A percentile compares a stretch with the other conserved stretches of the same genome.
Conservation (phyloP, 2,888 invertebrate genomes). For the Mimachlamys varia region DNA sequence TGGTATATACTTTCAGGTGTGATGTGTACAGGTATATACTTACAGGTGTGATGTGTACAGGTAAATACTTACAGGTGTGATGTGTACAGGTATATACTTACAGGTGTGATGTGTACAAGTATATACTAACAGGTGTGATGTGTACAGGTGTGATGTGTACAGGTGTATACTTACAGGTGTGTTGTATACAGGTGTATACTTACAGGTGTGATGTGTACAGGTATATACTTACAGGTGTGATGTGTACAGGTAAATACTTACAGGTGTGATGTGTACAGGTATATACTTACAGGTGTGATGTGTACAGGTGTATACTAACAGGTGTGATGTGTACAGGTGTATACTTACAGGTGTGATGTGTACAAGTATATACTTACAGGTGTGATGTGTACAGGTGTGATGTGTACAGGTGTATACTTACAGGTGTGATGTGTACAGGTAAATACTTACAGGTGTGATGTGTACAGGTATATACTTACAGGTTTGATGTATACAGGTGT, state of each 20-base stretch:
- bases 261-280: no score
- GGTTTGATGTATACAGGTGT: no score
- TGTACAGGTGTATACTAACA: no score
- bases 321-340: constrained; percentile 16
- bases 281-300: no score
- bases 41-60: constrained; percentile 9
- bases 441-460: not conserved
- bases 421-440: constrained; percentile 2
- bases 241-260: not conserved
- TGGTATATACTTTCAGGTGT: not conserved
- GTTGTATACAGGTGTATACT: not conserved
- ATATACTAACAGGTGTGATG: not conserved
- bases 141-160: not conserved
- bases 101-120: not conserved
- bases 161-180: not conserved
- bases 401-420: not conserved
- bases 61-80: not conserved
- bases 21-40: not conserved
- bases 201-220: not conserved
- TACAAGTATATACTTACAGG: not conserved
- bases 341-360: not conserved
- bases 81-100: constrained; percentile 8
- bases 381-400: not conserved
- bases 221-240: not conserved
- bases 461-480: not conserved